Evolutionary conservation across 2,113 vertebrate species (phyloP).

Genomic region (Heloderma charlesbogerti): DNA sequence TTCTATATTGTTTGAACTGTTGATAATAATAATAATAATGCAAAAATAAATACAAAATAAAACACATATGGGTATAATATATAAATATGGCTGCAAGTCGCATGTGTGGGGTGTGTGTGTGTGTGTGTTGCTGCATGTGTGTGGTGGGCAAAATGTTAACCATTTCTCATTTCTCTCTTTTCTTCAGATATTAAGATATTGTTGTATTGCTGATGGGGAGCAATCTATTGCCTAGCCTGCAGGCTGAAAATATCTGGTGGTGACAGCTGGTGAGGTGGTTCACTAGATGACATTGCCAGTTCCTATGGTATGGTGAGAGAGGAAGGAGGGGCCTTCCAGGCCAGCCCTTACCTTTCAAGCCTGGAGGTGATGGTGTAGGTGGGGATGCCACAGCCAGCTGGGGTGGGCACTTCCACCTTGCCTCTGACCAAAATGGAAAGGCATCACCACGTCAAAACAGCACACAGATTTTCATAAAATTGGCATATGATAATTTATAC

Average conservation of each 20-base stretch:
- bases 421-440: too few relatives aligned
- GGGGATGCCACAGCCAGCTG: too few relatives aligned
- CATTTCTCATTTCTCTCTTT: not conserved
- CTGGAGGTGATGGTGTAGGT: too few relatives aligned
- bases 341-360: too few relatives aligned
- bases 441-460: too few relatives aligned
- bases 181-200: not conserved
- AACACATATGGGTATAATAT: not conserved
- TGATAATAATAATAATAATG: too few relatives aligned
- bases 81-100: rapidly evolving
- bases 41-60: too few relatives aligned
- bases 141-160: not conserved
- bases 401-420: too few relatives aligned
- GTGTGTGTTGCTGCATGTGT: not conserved
- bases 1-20: too few relatives aligned
- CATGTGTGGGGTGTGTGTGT: not conserved
- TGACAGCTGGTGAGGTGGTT: not conserved
- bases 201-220: not conserved
- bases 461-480: too few relatives aligned
- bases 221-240: not conserved
- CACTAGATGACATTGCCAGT: not conserved
- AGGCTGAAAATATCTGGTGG: not conserved
- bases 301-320: not conserved
- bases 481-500: too few relatives aligned
- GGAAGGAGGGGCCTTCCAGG: not conserved